A percentile compares a stretch with the other conserved stretches of the same genome.
Conservation (phyloP, 2,113 vertebrate genomes). For the Acanthochromis polyacanthus region DNA sequence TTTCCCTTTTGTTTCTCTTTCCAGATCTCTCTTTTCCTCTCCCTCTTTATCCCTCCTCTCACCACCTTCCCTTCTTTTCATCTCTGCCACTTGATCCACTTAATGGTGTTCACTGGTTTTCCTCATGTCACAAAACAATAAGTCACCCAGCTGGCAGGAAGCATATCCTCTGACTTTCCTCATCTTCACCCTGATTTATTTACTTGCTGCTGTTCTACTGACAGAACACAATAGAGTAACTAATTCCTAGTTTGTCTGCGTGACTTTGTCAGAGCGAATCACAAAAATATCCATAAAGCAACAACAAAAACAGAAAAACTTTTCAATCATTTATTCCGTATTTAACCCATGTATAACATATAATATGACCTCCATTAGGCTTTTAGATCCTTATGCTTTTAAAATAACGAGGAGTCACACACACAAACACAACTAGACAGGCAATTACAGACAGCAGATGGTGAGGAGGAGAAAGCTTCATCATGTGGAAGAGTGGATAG, state of each 20-base stretch:
- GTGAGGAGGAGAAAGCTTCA: slow-evolving; percentile 57
- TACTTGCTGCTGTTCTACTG: slow-evolving; percentile 7
- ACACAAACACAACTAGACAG: slow-evolving; percentile 37
- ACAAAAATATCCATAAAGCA: background rate
- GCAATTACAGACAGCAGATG: slow-evolving; percentile 67
- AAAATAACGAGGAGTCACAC: slow-evolving; percentile 35
- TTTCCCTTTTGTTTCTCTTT: slow-evolving; percentile 18
- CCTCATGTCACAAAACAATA: slow-evolving; percentile 53
- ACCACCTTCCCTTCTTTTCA: slow-evolving; percentile 28
- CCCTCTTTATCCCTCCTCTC: background rate
- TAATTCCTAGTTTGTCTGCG: background rate
- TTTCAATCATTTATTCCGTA: background rate
- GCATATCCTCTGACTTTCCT: slow-evolving; percentile 38
- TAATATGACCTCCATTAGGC: slow-evolving; percentile 6
- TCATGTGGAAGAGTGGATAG: slow-evolving; percentile 49
- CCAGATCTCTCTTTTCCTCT: background rate
- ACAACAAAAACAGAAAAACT: background rate
- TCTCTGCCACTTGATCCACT: slow-evolving; percentile 54
- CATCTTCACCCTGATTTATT: slow-evolving; percentile 44
- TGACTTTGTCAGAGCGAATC: slow-evolving; percentile 1
- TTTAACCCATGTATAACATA: background rate
- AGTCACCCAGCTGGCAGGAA: slow-evolving; percentile 37
- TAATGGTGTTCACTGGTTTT: slow-evolving; percentile 49
- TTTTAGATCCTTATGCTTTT: background rate
- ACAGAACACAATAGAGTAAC: slow-evolving; percentile 5